phyloP scores from a whole-genome alignment of 1,140 invertebrate genomes.

The Achroia grisella region DNA sequence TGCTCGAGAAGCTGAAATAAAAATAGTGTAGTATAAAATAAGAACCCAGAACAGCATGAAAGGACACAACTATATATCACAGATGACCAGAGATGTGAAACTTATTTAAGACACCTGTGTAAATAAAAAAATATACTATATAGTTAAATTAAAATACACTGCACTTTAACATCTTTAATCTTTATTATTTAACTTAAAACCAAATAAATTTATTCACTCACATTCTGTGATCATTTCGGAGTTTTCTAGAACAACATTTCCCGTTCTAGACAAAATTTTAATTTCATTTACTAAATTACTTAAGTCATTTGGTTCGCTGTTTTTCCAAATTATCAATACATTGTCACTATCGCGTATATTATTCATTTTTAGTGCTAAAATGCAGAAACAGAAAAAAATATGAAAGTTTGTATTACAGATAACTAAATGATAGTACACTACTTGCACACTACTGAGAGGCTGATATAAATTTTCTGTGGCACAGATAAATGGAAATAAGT shows the following conservation, averaged over 20 bases:
- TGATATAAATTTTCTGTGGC: too few species aligned
- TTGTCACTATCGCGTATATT: constrained; percentile 46
- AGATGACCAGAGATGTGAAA: too few species aligned
- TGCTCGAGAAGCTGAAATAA: constrained; percentile 66
- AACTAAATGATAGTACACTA: too few species aligned
- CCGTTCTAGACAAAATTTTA: constrained; percentile 30
- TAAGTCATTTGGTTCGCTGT: constrained; percentile 41
- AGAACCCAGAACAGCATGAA: too few species aligned
- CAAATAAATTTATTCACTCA: constrained; percentile 21
- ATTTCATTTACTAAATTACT: constrained; percentile 53
- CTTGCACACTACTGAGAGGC: too few species aligned
- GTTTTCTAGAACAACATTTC: constrained; percentile 60
- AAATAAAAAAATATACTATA: neutral
- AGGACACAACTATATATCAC: too few species aligned
- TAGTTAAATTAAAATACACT: neutral
- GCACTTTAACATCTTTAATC: neutral
- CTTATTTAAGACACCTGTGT: too few species aligned
- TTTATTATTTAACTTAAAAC: neutral
- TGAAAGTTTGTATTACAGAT: too few species aligned
- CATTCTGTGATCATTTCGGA: constrained; percentile 55
- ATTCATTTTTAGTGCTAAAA: constrained; percentile 40
- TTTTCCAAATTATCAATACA: constrained; percentile 58
- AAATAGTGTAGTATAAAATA: neutral
- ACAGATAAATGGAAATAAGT: too few species aligned
- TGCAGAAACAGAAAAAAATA: too few species aligned